Base-by-base conservation (phyloP, 1,140 invertebrate genomes). In the Macrosteles quadrilineatus region DNA sequence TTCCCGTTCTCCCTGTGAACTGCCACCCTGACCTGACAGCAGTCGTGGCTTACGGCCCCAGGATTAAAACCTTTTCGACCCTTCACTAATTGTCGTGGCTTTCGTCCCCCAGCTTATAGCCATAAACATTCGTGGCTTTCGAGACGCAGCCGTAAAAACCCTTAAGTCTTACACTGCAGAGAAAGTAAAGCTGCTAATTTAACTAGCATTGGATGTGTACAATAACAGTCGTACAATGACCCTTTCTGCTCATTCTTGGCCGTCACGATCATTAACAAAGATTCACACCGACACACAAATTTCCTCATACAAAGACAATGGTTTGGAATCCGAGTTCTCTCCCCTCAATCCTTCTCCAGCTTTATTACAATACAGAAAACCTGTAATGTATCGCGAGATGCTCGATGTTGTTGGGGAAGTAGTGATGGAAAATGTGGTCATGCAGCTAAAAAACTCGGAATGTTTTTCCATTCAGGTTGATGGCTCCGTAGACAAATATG, bases 321-420 rank as follows among this genome's bases (percentile, higher is more conserved):
- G 67, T 36, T 68, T 68, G 25, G n/a, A 29, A 6, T 59, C 67
- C 32, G 19, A 1, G 23, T 68, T n/a, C n/a, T n/a, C n/a, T n/a
- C n/a, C n/a, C n/a, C n/a, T n/a, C n/a, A n/a, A n/a, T n/a, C n/a
- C n/a, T n/a, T n/a, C n/a, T n/a, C n/a, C n/a, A n/a, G n/a, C n/a
- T n/a, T n/a, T n/a, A n/a, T n/a, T n/a, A n/a, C n/a, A 55, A 55
- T 55, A 68, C 27, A 68, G 47, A 59, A 59, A 68, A 55, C 50
- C 50, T 30, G 45, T 30, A 32, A 64, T 29, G 17, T 68, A 68
- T 23, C 21, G 21, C 36, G 1, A 32, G 31, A 43, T 43, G 36
- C n/a, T n/a, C n/a, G n/a, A n/a, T n/a, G n/a, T n/a, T n/a, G n/a
- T n/a, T n/a, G n/a, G n/a, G n/a, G n/a, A 43, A 43, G 30, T 32